Evolutionary conservation across 2,888 invertebrate genomes (phyloP).

Genomic region (Bellardia bayeri): DNA sequence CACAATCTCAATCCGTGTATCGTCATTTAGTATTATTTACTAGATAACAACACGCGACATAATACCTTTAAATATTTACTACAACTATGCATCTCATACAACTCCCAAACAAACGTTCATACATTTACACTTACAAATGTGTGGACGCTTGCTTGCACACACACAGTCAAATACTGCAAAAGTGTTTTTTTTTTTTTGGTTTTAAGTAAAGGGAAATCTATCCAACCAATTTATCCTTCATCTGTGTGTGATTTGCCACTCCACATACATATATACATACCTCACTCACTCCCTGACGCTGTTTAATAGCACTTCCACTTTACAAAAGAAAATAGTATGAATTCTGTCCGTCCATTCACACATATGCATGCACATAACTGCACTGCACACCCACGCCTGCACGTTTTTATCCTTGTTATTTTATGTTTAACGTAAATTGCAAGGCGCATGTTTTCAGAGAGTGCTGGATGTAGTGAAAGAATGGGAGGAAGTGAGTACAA

Average conservation of each 20-base stretch:
- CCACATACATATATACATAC: slow-evolving; percentile 3
- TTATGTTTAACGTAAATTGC: slow-evolving; percentile 61
- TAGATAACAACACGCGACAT: slow-evolving; percentile 71
- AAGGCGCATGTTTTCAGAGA: slow-evolving; percentile 62
- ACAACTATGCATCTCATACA: slow-evolving; percentile 44
- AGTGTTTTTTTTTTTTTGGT: not conserved
- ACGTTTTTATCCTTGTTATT: slow-evolving; percentile 62
- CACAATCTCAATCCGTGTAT: slow-evolving; percentile 61
- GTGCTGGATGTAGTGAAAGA: not conserved
- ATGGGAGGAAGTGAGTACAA: slow-evolving; percentile 14
- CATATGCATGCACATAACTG: not conserved
- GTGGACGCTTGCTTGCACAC: slow-evolving; percentile 15
- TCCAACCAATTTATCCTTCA: slow-evolving; percentile 71
- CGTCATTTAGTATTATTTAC: slow-evolving; percentile 69
- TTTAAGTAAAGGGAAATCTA: slow-evolving; percentile 64
- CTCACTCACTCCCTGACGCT: slow-evolving; percentile 44
- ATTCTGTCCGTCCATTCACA: slow-evolving; percentile 15
- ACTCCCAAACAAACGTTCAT: slow-evolving; percentile 11
- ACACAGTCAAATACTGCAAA: not conserved
- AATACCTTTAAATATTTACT: slow-evolving; percentile 72
- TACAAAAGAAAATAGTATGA: not conserved
- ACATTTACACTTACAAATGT: not conserved
- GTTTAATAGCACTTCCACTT: slow-evolving; percentile 44
- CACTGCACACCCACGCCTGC: slow-evolving; percentile 70
- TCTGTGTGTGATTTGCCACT: slow-evolving; percentile 54